Base-by-base conservation (phyloP, 2,113 vertebrate species). In the Malurus alboscapulatus region DNA sequence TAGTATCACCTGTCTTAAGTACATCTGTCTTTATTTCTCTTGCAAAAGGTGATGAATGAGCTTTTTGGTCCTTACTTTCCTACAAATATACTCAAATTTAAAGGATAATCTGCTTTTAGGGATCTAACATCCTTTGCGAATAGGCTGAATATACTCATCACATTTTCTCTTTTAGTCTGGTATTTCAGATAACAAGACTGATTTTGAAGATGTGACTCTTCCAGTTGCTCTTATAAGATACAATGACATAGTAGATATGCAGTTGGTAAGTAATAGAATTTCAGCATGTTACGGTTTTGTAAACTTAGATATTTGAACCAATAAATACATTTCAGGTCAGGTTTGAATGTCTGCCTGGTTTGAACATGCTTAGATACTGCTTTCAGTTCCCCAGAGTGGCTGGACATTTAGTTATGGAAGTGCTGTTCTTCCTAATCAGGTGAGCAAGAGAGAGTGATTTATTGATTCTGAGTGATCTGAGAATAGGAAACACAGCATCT, bases 211-310 rank as follows among this genome's bases (percentile, higher is more conserved):
- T 87, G 83, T 99, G 63, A 97, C 96, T 36, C 98, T 99, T 96
- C 97, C 98, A 57, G 47, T 99, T 97, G 98, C 97, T 38, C 98
- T 99, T 92, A 97, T 99, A 96, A 98, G 96, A 92, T 95, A 98
- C 38, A 96, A 38, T 90, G 99, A 99, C 90, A 90, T 99, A 59
- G 62, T 97, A 91, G 98, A 98, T 84, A 98, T 98, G 90, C 95
- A 97, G 42, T 85, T 98, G 98, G 99, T 99, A 97, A 97, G 92
- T 96, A 87, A 61, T 24, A 20, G 24, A 71, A 50, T 68, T 40
- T 61, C 67, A 73, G 50, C 53, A 26, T 30, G 36, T 90, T 91
- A 72, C 34, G 21, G 66, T 78, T 86, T 9, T 89, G 34, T 47
- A 78, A 25, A 54, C 25, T 21, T 53, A 54, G 10, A 1, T 17